These are phyloP conservation scores for Corapipo altera DNA, from an alignment of 2,113 vertebrate genomes.

Conservation along the genomic window DNA sequence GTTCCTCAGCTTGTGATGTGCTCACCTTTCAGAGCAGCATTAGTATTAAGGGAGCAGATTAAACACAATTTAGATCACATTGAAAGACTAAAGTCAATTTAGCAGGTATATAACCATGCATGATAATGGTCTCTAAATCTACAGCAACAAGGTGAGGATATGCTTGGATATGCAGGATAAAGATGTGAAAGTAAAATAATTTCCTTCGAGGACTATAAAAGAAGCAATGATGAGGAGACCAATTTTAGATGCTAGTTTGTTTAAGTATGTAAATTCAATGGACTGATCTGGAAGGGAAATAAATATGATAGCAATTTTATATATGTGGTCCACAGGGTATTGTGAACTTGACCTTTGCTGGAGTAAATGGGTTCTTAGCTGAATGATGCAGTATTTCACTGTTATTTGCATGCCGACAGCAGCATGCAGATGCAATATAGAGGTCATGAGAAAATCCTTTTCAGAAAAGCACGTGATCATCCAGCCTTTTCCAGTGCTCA, in stretches of 20 bases:
- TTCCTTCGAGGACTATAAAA: slow-evolving; percentile 53
- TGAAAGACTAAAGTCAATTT: slow-evolving; percentile 54
- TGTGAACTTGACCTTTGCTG: slow-evolving; percentile 46
- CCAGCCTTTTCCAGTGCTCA: background rate
- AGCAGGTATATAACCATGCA: slow-evolving; percentile 51
- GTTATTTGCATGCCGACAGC: background rate
- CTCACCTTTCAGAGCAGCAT: slow-evolving; percentile 21
- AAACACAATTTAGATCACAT: slow-evolving; percentile 43
- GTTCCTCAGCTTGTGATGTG: slow-evolving; percentile 12
- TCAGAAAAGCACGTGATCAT: background rate
- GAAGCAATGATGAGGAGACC: slow-evolving; percentile 1
- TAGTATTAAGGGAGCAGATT: slow-evolving; percentile 45
- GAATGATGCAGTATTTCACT: background rate
- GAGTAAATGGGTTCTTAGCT: background rate
- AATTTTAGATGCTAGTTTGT: slow-evolving; percentile 51
- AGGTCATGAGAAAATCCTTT: background rate
- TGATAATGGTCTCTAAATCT: slow-evolving; percentile 39
- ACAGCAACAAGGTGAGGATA: slow-evolving; percentile 44
- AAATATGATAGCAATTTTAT: slow-evolving; percentile 27
- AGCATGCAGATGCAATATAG: background rate
- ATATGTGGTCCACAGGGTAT: background rate
- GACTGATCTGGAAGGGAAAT: slow-evolving; percentile 42
- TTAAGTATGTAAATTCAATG: slow-evolving; percentile 62
- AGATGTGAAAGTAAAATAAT: slow-evolving; percentile 35
- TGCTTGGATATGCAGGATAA: slow-evolving; percentile 38